These are phyloP conservation scores for Spodoptera litura DNA, from an alignment of 1,140 invertebrate species.

Conservation along the genomic window DNA sequence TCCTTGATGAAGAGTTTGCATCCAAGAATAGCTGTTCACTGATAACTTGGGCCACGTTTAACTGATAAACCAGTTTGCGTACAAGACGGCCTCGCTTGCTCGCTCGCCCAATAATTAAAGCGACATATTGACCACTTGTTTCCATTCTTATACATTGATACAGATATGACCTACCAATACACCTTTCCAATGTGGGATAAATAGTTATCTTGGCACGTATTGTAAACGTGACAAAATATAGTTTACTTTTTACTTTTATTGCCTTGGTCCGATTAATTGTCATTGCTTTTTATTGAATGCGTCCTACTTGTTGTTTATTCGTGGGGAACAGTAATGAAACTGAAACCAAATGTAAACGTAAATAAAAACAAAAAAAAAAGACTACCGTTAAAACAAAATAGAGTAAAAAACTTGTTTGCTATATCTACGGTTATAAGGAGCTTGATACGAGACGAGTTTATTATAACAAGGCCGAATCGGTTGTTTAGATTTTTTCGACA, in stretches of 20 bases:
- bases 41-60: slow-evolving; percentile 62
- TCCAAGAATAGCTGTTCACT: slow-evolving; percentile 51
- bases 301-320: slow-evolving; percentile 16
- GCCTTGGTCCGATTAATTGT: slow-evolving; percentile 41
- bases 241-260: slow-evolving; percentile 49
- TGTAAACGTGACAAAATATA: slow-evolving; percentile 50
- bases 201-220: slow-evolving; percentile 56
- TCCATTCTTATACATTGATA: slow-evolving; percentile 76
- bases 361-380: not conserved
- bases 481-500: slow-evolving; percentile 7
- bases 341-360: no score
- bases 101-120: slow-evolving; percentile 79
- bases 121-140: slow-evolving; percentile 78
- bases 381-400: slow-evolving; percentile 5
- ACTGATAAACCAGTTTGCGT: slow-evolving; percentile 81
- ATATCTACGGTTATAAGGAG: slow-evolving; percentile 21
- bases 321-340: no score
- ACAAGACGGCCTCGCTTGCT: slow-evolving; percentile 77
- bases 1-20: slow-evolving; percentile 2
- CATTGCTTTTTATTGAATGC: slow-evolving; percentile 19
- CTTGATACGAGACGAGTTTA: slow-evolving; percentile 12
- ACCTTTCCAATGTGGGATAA: slow-evolving; percentile 61
- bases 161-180: slow-evolving; percentile 63
- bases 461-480: slow-evolving; percentile 22
- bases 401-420: slow-evolving; percentile 10